phyloP scores from a whole-genome alignment of 2,797 vertebrate species.

The Bovichtus diacanthus region DNA sequence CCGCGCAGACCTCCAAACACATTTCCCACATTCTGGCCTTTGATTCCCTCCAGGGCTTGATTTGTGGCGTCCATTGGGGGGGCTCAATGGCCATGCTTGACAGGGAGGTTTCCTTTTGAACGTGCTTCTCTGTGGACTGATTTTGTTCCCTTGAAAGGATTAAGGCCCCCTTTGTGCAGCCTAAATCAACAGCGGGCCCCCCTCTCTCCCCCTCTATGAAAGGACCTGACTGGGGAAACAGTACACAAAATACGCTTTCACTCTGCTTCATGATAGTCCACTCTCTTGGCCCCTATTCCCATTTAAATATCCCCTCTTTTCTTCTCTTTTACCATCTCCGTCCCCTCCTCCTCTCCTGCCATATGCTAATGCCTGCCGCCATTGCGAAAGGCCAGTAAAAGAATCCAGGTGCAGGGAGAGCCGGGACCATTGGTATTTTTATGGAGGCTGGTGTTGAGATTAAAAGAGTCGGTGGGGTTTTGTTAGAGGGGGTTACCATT shows the following conservation, averaged over 20 bases:
- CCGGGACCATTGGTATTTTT: slow-evolving; percentile 83
- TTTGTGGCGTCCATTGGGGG: slow-evolving; percentile 90
- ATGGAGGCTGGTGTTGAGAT: slow-evolving; percentile 73
- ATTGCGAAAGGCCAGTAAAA: slow-evolving; percentile 84
- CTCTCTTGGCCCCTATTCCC: slow-evolving; percentile 93
- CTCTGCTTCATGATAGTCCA: slow-evolving; percentile 88
- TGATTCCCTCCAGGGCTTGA: slow-evolving; percentile 92
- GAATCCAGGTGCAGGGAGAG: slow-evolving; percentile 90
- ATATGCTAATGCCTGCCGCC: slow-evolving; percentile 91
- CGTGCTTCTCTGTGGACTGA: slow-evolving; percentile 89
- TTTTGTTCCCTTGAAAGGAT: slow-evolving; percentile 97
- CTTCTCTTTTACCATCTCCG: slow-evolving; percentile 85
- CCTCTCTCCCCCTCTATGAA: slow-evolving; percentile 84
- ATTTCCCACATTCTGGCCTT: slow-evolving; percentile 93
- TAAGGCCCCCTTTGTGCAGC: slow-evolving; percentile 93
- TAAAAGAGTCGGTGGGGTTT: slow-evolving; percentile 84
- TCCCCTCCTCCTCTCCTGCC: slow-evolving; percentile 87
- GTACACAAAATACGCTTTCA: slow-evolving; percentile 93
- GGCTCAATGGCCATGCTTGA: slow-evolving; percentile 90
- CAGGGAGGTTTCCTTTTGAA: slow-evolving; percentile 91
- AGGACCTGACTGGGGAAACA: slow-evolving; percentile 91
- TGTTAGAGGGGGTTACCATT: slow-evolving; percentile 89
- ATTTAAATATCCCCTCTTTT: slow-evolving; percentile 92
- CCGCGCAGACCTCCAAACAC: slow-evolving; percentile 68
- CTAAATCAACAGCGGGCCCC: slow-evolving; percentile 96